A percentile compares a stretch with the other conserved stretches of the same genome.
These are phyloP conservation scores for Smithornis capensis DNA, from an alignment of 2,113 vertebrate genomes.

Conservation along the genomic window DNA sequence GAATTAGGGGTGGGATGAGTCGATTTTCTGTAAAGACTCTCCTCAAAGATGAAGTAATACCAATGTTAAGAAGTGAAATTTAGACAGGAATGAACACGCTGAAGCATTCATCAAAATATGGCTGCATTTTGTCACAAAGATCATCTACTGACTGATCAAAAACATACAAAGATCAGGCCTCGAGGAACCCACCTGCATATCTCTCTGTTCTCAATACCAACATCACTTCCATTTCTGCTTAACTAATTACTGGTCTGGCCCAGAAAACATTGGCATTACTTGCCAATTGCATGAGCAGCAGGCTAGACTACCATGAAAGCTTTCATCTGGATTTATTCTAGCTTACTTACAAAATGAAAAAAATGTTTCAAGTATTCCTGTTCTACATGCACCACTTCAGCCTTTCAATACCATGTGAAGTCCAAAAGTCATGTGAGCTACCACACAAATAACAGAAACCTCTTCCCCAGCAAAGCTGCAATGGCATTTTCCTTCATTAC, in stretches of 20 bases:
- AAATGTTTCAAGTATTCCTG: background rate
- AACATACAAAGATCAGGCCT: background rate
- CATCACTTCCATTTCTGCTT: background rate
- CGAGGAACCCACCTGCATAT: accelerated
- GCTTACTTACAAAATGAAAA: background rate
- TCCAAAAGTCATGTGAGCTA: background rate
- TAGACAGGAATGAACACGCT: background rate
- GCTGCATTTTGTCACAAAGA: background rate
- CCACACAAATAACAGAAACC: background rate
- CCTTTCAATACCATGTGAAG: background rate
- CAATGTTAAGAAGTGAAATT: background rate
- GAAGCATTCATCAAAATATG: background rate
- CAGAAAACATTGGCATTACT: background rate
- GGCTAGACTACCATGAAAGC: background rate
- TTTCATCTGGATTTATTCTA: background rate
- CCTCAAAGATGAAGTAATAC: background rate
- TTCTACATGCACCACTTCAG: background rate
- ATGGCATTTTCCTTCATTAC: background rate
- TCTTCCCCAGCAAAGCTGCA: background rate
- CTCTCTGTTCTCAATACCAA: background rate
- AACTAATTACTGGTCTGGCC: background rate
- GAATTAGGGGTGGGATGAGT: background rate
- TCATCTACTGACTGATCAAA: background rate
- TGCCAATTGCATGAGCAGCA: background rate
- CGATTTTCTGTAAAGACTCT: background rate